Evolutionary conservation across 2,888 invertebrate species (phyloP), one percentile per base, ranked within the genome.

Genomic region (Drosophila pseudotalamancana): DNA sequence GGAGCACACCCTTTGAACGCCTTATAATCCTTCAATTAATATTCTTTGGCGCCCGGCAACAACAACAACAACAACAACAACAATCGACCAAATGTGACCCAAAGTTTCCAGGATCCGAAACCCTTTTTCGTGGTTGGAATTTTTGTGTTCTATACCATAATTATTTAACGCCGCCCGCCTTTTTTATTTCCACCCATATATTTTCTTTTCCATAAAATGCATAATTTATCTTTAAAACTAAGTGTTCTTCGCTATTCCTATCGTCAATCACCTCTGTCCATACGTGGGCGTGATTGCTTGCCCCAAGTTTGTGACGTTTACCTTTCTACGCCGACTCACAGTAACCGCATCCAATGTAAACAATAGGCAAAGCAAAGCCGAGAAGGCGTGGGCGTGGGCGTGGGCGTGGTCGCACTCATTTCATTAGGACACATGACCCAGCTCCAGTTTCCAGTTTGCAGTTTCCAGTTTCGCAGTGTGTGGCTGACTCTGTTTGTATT

Each of bases 1-100:
- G 43, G 59, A 29, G 55, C 43, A 42, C 37, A 46, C 46, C 60
- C 56, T 69, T 68, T 73, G 77, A 80, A 60, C 75, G 72, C 66
- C 80, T 75, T 77, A 57, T 85, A 83, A 83, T 85, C 86, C 83
- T 80, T 85, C 83, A 83, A 83, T 83, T 83, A 83, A 83, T 83
- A 83, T 85, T 83, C 80, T 73, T 77, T 75, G 77, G 68, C 68
- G 49, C 50, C 48, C 46, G 29, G 49, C n/a, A n/a, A n/a, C n/a
- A n/a, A n/a, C n/a, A n/a, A n/a, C 16, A 18, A n/a, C 5, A 18
- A 14, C 62, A 51, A 23, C 48, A 61, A 57, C 71, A 65, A 57
- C 60, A 59, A 51, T 56, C 39, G 42, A 37, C 72, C 72, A 61
- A 72, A 65, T 78, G 71, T 61, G 72, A 72, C 84, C 82, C 78